Conservation (phyloP, 2,797 vertebrate species). For the Notoglanidium macrostoma region DNA sequence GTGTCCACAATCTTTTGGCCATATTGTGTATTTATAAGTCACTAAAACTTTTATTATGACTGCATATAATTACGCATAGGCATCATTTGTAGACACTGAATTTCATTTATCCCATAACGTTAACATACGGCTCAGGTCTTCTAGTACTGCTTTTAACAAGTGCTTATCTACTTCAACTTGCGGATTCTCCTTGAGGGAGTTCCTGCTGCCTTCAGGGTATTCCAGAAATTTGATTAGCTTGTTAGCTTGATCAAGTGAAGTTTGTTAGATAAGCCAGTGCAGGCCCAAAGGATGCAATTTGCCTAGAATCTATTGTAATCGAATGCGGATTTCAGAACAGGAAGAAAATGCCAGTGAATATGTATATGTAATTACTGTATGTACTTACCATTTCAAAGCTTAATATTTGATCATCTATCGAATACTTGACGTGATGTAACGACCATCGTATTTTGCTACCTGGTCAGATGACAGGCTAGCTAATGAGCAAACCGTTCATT, state of each 20-base stretch:
- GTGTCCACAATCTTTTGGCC: too few relatives aligned
- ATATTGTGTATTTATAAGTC: background rate
- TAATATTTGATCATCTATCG: background rate
- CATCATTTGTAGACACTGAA: background rate
- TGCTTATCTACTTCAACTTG: background rate
- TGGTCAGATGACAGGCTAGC: background rate
- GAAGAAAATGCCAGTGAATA: background rate
- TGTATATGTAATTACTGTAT: background rate
- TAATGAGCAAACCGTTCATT: constrained; percentile 1
- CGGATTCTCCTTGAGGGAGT: background rate
- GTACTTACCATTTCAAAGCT: background rate
- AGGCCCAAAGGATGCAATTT: background rate
- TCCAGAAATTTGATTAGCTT: background rate
- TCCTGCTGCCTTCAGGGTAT: background rate
- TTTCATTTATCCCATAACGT: background rate
- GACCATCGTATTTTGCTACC: background rate
- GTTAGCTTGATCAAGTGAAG: background rate
- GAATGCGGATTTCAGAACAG: background rate
- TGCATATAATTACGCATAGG: background rate
- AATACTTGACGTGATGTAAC: background rate
- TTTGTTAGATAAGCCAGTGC: background rate
- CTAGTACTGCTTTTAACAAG: background rate
- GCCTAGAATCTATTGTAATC: background rate
- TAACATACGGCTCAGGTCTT: background rate
- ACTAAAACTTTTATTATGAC: background rate